Evolutionary conservation across 2,113 vertebrate species (phyloP).

Genomic region (Tachycineta bicolor): DNA sequence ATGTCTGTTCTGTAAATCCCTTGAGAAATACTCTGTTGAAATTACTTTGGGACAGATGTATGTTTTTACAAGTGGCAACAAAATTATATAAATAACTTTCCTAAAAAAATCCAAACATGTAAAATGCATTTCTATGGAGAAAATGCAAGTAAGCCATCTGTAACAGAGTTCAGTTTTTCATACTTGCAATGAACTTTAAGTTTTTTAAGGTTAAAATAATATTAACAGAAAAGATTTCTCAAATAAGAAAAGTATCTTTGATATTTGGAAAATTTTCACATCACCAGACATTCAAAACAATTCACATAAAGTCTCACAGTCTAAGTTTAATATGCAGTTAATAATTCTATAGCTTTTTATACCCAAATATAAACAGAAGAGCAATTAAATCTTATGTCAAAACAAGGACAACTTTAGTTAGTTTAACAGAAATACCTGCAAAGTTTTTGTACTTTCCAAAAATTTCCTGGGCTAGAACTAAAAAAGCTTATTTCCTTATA

Average conservation of each 20-base stretch:
- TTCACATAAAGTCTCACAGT: background rate
- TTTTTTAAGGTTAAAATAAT: background rate
- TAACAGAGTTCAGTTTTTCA: background rate
- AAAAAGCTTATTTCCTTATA: background rate
- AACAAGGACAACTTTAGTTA: background rate
- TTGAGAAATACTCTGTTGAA: slow-evolving; percentile 1
- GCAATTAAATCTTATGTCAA: background rate
- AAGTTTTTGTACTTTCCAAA: background rate
- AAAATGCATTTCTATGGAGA: background rate
- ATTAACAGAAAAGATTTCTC: background rate
- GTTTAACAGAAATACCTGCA: background rate
- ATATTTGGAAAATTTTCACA: background rate
- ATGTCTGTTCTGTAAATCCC: background rate
- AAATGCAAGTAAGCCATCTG: background rate
- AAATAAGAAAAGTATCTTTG: background rate
- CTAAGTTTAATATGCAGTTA: background rate
- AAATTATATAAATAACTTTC: background rate
- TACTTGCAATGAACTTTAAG: background rate
- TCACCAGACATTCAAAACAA: background rate
- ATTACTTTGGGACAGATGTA: background rate
- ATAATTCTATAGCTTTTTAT: background rate
- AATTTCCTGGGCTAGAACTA: background rate
- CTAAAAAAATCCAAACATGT: background rate
- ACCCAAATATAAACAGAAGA: background rate
- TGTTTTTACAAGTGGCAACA: background rate